Conservation (phyloP, 2,888 invertebrate species). For the Coelinius sp. region DNA sequence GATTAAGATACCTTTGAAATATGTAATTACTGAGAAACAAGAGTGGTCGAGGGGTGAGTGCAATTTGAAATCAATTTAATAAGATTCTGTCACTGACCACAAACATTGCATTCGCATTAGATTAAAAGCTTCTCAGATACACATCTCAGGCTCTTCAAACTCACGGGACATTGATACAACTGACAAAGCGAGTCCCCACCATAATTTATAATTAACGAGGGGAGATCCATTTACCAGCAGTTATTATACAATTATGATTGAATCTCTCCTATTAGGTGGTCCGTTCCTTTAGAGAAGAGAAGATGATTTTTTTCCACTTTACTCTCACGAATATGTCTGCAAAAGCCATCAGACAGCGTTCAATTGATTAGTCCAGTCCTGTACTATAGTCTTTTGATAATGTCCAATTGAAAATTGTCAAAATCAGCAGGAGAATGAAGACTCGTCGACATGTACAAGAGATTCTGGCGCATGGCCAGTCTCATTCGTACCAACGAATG, state of each 20-base stretch:
- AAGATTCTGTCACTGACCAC: no score
- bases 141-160: constrained; percentile 41
- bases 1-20: constrained; percentile 2
- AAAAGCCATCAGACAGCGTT: background rate
- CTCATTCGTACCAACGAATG: constrained; percentile 40
- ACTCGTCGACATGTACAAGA: constrained; percentile 48
- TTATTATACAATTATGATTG: constrained; percentile 69
- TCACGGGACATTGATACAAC: constrained; percentile 60
- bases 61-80: background rate
- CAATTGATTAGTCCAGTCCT: background rate
- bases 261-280: constrained; percentile 64
- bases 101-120: no score
- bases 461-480: constrained; percentile 60
- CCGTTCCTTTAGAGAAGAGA: constrained; percentile 38
- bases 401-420: background rate
- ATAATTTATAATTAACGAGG: constrained; percentile 63
- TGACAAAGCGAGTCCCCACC: constrained; percentile 55
- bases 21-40: background rate
- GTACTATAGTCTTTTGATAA: background rate
- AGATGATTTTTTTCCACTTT: constrained; percentile 6
- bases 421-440: background rate
- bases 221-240: constrained; percentile 58
- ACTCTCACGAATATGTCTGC: background rate
- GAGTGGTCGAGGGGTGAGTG: background rate
- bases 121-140: no score